phyloP scores from a whole-genome alignment of 2,113 vertebrate genomes.

The Galeopterus variegatus region DNA sequence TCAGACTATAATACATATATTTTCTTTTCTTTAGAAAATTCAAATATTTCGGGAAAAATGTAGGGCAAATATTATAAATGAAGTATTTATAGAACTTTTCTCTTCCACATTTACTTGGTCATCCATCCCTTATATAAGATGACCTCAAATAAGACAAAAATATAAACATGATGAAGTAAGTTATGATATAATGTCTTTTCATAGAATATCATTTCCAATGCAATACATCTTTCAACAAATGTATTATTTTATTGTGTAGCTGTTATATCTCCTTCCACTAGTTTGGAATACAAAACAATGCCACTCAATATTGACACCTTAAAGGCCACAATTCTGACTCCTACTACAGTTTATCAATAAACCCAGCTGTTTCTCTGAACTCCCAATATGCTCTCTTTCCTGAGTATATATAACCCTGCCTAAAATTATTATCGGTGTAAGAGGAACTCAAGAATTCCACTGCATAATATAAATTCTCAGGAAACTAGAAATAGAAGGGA shows the following conservation, averaged over 20 bases:
- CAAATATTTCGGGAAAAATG: background rate
- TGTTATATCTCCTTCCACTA: background rate
- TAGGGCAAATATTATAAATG: background rate
- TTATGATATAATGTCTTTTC: background rate
- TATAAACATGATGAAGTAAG: background rate
- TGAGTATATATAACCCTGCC: background rate
- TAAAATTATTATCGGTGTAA: background rate
- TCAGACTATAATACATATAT: background rate
- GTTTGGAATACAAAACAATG: background rate
- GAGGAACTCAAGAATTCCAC: background rate
- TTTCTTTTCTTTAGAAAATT: background rate
- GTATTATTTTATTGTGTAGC: background rate
- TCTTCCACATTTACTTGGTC: background rate
- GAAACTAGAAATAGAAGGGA: background rate
- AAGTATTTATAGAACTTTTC: background rate
- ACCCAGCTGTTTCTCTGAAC: background rate
- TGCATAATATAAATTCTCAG: background rate
- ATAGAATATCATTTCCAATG: background rate
- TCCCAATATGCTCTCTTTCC: background rate
- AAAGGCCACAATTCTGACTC: background rate
- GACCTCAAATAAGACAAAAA: background rate
- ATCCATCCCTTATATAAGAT: background rate
- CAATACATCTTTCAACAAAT: background rate
- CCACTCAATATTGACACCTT: background rate
- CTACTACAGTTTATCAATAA: background rate